Evolutionary conservation across 2,888 invertebrate species (phyloP).

Genomic region (Neria commutata): DNA sequence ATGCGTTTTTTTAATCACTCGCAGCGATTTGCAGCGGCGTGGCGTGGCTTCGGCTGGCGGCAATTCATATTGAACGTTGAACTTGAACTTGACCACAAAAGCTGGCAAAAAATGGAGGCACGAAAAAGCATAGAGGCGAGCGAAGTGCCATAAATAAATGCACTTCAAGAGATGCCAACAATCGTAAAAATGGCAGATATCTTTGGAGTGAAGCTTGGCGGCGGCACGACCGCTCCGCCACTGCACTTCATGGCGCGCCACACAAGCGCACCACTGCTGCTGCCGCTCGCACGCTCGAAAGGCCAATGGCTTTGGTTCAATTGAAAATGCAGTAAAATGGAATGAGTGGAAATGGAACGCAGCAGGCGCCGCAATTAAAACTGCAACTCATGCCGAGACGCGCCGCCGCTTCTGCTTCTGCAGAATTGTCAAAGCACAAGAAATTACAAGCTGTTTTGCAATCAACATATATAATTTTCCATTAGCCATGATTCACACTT

Average conservation of each 20-base stretch:
- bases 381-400: not conserved
- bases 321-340: too few species aligned
- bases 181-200: constrained; percentile 48
- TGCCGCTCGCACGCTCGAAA: too few species aligned
- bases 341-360: not conserved
- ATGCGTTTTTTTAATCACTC: not conserved
- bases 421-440: not conserved
- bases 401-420: constrained; percentile 9
- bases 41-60: not conserved
- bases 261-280: too few species aligned
- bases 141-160: constrained; percentile 46
- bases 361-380: not conserved
- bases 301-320: not conserved
- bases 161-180: constrained; percentile 49
- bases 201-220: not conserved
- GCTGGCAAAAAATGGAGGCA: too few species aligned
- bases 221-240: too few species aligned
- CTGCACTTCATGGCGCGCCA: too few species aligned
- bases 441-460: too few species aligned
- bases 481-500: too few species aligned
- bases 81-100: not conserved
- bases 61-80: not conserved
- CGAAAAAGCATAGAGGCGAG: too few species aligned
- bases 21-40: not conserved
- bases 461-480: too few species aligned